Conservation (phyloP, 2,797 vertebrate genomes). For the Salarias fasciatus region DNA sequence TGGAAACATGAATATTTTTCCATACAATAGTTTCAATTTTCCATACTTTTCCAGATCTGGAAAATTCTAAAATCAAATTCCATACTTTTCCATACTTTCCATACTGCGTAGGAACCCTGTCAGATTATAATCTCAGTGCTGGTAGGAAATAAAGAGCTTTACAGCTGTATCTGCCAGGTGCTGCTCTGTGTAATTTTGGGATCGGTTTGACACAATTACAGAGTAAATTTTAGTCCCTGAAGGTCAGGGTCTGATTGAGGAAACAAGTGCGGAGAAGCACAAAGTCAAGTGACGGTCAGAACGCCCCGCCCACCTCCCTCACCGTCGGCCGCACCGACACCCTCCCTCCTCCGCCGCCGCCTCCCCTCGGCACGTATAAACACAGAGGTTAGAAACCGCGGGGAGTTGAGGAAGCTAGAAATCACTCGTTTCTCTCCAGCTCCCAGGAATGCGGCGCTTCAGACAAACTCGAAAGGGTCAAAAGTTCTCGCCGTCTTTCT, state of each 20-base stretch:
- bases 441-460: constrained; percentile 49
- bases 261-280: constrained; percentile 24
- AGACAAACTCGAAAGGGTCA: constrained; percentile 53
- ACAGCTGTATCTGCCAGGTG: constrained; percentile 33
- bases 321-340: neutral
- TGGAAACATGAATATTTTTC: too few relatives aligned
- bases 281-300: constrained; percentile 56
- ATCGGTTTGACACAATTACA: constrained; percentile 48
- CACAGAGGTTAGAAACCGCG: constrained; percentile 41
- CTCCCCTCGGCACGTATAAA: constrained; percentile 22
- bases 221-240: constrained; percentile 49
- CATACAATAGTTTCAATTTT: too few relatives aligned
- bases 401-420: constrained; percentile 45
- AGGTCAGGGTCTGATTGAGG: constrained; percentile 50
- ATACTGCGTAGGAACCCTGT: too few relatives aligned
- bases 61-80: too few relatives aligned
- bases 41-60: too few relatives aligned
- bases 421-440: constrained; percentile 39
- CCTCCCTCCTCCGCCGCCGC: neutral
- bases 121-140: constrained; percentile 9
- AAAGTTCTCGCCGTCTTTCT: constrained; percentile 3
- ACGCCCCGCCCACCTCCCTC: neutral
- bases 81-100: too few relatives aligned
- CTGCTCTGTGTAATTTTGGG: constrained; percentile 39
- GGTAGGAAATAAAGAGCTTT: constrained; percentile 32